Evolutionary conservation across 53 echinoderm and acorn worm genomes (phyloP).

Genomic region (Crossaster papposus): DNA sequence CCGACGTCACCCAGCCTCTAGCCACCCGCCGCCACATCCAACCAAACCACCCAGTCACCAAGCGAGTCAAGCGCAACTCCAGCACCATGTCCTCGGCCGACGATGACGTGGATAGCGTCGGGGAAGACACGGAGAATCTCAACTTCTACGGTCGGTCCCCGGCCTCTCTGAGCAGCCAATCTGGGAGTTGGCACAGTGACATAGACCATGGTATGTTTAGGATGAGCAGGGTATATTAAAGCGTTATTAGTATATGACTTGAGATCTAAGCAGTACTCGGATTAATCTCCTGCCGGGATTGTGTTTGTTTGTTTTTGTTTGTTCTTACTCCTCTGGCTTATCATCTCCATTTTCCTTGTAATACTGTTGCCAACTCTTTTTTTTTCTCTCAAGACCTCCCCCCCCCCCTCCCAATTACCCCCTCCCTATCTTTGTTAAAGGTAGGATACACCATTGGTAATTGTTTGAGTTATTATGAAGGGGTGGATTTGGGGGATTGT

Average conservation of each 20-base stretch:
- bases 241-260: background rate
- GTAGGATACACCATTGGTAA: no score
- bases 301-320: no score
- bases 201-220: constrained; percentile 79
- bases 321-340: no score
- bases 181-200: constrained; percentile 96
- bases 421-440: no score
- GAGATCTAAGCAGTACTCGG: no score
- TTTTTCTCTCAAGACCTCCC: no score
- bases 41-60: constrained; percentile 68
- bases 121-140: constrained; percentile 86
- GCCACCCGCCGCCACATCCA: constrained; percentile 70
- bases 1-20: constrained; percentile 65
- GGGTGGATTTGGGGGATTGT: no score
- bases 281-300: no score
- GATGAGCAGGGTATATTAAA: background rate
- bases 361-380: no score
- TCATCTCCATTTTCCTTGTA: no score
- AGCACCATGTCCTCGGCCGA: constrained; percentile 92
- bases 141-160: constrained; percentile 88
- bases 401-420: no score
- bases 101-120: constrained; percentile 94
- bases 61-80: constrained; percentile 95
- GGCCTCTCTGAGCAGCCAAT: constrained; percentile 93
- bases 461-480: no score